Base-by-base conservation (phyloP, 2,888 invertebrate genomes). In the Auanema freiburgensis region DNA sequence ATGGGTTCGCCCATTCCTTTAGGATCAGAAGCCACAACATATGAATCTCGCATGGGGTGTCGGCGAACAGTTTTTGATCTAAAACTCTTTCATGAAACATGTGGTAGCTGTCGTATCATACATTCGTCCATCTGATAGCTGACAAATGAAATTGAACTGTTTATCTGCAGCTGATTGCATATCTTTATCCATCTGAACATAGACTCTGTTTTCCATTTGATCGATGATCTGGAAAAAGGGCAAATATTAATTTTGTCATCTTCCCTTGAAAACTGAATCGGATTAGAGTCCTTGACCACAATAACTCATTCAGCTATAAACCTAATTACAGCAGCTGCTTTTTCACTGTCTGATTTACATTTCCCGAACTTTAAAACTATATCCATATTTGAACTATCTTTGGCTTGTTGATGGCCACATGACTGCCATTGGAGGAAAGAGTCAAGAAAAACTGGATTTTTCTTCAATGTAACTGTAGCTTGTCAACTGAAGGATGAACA, bases 131-230 rank as follows among this genome's bases (percentile, higher is more conserved):
- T 71, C 71, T 12, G 76, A 75, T 52, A 78, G 63, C 50, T 79
- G 78, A 67, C 83, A 83, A 21, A 83, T 76, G 66, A 83, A 83
- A 14, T 79, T 71, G 65, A 79, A 83, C 63, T 83, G 80, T 56
- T 75, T 71, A 66, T 83, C 83, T 55, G 70, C 67, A 0, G 69
- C 67, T 6, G 79, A 80, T 52, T 83, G 83, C 12, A 80, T 79
- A 56, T 78, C 75, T 63, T 80, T 81, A 67, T 83, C 83, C 77
- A 79, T 82, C 66, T 83, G 83, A 40, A 83, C 81, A 69, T 83
- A 83, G 8, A 83, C 78, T 51, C 80, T 71, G 64, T 83, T 83
- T 56, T 81, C 81, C 68, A 83, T 79, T 44, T 74, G 72, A 61
- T 80, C 77, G 23, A 83, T 72, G 23, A 79, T 67, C 83, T 83